These are phyloP conservation scores for Limanda limanda DNA, from an alignment of 2,113 vertebrate species.

Conservation along the genomic window DNA sequence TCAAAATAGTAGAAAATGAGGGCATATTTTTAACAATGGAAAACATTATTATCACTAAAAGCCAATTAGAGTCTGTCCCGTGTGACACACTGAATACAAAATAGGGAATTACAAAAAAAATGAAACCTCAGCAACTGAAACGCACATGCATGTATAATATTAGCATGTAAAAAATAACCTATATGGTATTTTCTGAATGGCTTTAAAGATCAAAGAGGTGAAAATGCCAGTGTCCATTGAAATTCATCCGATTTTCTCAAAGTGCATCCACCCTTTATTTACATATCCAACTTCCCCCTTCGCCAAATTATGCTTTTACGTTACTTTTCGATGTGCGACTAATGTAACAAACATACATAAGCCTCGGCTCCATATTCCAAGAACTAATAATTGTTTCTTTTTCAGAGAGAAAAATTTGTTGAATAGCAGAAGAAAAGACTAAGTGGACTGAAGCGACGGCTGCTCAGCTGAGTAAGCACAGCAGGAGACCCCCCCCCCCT, in stretches of 20 bases:
- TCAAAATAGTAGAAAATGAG: slow-evolving; percentile 10
- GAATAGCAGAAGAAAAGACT: slow-evolving; percentile 36
- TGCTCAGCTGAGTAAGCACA: slow-evolving; percentile 69
- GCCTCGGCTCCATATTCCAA: slow-evolving; percentile 13
- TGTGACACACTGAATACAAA: not conserved
- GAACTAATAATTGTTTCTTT: not conserved
- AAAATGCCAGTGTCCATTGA: not conserved
- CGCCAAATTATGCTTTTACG: not conserved
- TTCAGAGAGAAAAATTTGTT: not conserved
- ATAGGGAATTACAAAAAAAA: not conserved
- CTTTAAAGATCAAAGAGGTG: not conserved
- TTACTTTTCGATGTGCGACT: slow-evolving; percentile 10
- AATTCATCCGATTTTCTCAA: not conserved
- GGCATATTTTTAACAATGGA: slow-evolving; percentile 25
- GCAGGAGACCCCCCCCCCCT: slow-evolving; percentile 15
- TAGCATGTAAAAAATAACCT: not conserved
- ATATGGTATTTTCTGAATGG: not conserved
- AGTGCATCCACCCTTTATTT: not conserved
- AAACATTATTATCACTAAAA: slow-evolving; percentile 34
- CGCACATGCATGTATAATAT: not conserved
- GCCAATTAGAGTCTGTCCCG: slow-evolving; percentile 4
- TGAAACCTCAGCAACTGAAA: not conserved
- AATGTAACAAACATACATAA: not conserved
- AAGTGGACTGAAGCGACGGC: slow-evolving; percentile 39
- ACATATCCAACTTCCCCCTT: not conserved